Base-by-base conservation (phyloP, 92 coral and sea anemone genomes). In the Porites lobata region DNA sequence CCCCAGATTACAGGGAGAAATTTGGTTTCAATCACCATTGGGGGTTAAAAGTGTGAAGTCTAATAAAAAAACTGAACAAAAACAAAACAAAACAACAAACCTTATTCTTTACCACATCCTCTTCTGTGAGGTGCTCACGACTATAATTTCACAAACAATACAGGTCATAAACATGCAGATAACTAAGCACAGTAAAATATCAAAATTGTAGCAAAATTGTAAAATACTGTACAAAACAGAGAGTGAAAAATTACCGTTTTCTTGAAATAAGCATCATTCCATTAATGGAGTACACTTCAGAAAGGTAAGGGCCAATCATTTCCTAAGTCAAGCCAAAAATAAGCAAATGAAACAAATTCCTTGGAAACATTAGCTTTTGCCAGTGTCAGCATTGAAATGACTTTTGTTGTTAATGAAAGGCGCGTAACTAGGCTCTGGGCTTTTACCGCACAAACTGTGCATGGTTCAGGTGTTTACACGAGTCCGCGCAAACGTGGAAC, bases 21-120 rank as follows among this genome's bases (percentile, higher is more conserved):
- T 38, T 38, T 38, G 47, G 47, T 38, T 38, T 38, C 1, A 4
- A 4, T 38, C 47, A 38, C 6, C 47, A 38, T 38, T 38, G 47
- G 47, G 47, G 6, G 6, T 38, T 38, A 38, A 4, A 38, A 38
- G 47, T 38, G 47, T 38, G 0, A 65, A 75, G 11, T 72, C 10
- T 76, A 20, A 7, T 22, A 56, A 76, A 9, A 76, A 9, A 53
- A 12, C 11, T 7, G 50, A 0, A 38, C 47, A 38, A 38, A 12
- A 43, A n/a, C 50, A 13, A 15, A n/a, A 64, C 15, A 69, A 69
- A 18, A 52, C n/a, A 57, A 77, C 83, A 7, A 70, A 97, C 99
- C 98, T 97, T 97, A 66, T 97, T 97, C 89, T 97, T 97, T 1
- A 97, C 88, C 53, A 97, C 90, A 72, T 97, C 99, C 72, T 97